Percentiles rank a stretch among this genome's conserved stretches.
These are phyloP conservation scores for Halesus radiatus DNA, from an alignment of 1,140 invertebrate genomes.

Conservation along the genomic window DNA sequence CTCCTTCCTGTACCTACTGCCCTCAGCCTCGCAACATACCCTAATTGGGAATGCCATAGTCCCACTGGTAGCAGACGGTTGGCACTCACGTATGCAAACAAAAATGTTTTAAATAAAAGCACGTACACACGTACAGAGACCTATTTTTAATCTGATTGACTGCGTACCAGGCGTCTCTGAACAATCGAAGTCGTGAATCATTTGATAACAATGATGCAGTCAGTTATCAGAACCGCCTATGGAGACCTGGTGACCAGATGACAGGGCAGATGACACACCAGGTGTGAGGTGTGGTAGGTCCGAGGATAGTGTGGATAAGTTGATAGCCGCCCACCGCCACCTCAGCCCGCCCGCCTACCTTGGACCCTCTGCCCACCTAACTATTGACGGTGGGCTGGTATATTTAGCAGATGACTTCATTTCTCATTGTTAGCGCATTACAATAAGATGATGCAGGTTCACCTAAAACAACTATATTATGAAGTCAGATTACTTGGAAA, in stretches of 20 bases:
- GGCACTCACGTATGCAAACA: too few relatives aligned
- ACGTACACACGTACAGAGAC: too few relatives aligned
- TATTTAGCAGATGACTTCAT: neutral
- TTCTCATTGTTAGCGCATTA: neutral
- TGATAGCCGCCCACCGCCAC: neutral
- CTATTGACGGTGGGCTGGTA: neutral
- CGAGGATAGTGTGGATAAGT: neutral
- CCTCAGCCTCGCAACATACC: too few relatives aligned
- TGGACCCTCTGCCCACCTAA: neutral
- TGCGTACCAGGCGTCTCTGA: too few relatives aligned
- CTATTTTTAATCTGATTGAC: too few relatives aligned
- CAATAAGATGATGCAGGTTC: neutral
- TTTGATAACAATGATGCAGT: neutral
- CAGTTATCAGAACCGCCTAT: neutral
- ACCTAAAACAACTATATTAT: neutral
- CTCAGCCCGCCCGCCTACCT: neutral
- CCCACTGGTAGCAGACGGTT: too few relatives aligned
- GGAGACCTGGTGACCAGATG: neutral
- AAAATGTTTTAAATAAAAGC: too few relatives aligned
- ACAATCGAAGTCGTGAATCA: neutral
- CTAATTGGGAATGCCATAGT: too few relatives aligned
- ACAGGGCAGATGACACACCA: neutral
- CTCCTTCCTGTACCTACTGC: too few relatives aligned
- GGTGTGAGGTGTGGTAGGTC: neutral
- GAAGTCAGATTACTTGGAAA: too few relatives aligned